Base-by-base conservation (phyloP, 2,797 vertebrate genomes). In the Macroramphosus scolopax region DNA sequence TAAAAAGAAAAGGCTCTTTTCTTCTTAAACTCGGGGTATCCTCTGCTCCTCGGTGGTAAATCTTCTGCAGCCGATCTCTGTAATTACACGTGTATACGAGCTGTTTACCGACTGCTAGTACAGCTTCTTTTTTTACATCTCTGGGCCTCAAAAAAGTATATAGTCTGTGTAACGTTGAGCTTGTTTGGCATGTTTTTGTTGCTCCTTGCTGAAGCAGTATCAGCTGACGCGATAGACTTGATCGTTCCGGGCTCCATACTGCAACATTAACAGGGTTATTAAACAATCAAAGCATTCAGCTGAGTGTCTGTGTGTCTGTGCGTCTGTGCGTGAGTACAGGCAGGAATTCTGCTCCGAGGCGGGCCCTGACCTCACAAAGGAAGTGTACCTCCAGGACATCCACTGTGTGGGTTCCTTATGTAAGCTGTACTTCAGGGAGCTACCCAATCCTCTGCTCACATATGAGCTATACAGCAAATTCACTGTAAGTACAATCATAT, bases 331-430 rank as follows among this genome's bases (percentile, higher is more conserved):
- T 71, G 77, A 24, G 29, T 50, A 56, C 83, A 99, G 97, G 85
- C 96, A 99, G 89, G 97, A 99, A 88, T 98, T 98, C 90, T 90
- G 89, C 83, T 93, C 93, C 15, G 95, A 98, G 82, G 92, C 92
- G 78, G 92, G 92, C 79, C 95, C 96, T 57, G 95, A 98, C 83
- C 91, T 99, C 80, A 98, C 94, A 31, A 93, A 91, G 79, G 96
- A 99, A 91, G 91, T 98, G 81, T 99, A 97, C 87, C 94, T 97
- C 63, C 97, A 99, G 91, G 97, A 98, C 85, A 98, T 99, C 87
- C 97, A 98, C 91, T 97, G 96, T 12, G 97, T 98, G 84, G 94
- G 95, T 51, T 99, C 96, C 2, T 91, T 98, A 72, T 99, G 96
- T 86, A 98, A 98, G 82, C 89, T 98, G 44, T 99, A 98, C 87